Evolutionary conservation across 2,888 invertebrate species (phyloP), one percentile per base, ranked within the genome.

Genomic region (Rhogogaster chlorosoma): DNA sequence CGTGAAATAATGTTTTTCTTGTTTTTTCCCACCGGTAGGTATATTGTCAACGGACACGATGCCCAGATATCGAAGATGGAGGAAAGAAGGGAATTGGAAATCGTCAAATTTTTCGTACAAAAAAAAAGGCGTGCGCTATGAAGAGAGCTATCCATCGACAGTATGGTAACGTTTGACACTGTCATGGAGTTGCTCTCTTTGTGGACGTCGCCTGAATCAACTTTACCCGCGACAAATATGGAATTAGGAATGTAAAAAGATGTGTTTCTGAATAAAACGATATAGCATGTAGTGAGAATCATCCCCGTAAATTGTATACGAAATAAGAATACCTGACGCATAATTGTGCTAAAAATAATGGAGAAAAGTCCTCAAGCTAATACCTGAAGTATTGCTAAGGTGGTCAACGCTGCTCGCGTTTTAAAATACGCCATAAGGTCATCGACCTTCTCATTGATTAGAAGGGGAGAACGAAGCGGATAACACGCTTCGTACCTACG

Each of bases 131-230:
- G 91, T 86, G 89, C 89, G 92, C 93, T 92, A 97, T 98, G 96
- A 99, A 98, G 98, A 98, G 98, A 99, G 98, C 98, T 98, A 98
- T 98, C 98, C 98, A 98, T 98, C 98, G 98, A 99, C 98, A 98
- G 98, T 99, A 98, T 96, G 97, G 97, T 94, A 95, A 95, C 95
- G 87, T 95, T 95, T 96, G 96, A 96, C 96, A 98, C 98, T 98
- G 98, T 98, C 98, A 98, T 98, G 98, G 98, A 98, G 98, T 98
- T 98, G 98, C 98, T 98, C 98, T 98, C 98, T 98, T 98, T 98
- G 98, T 98, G 97, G 97, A 96, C 96, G 96, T 95, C 96, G 96
- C 95, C 95, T 95, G 94, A 94, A 93, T 94, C 96, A 92, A 90
- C 95, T 82, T n/a, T 84, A 49, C 12, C 12, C 49, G 12, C 15